A percentile compares a stretch with the other conserved stretches of the same genome.
These are phyloP conservation scores for Brachyhypopomus occidentalis DNA, from an alignment of 2,113 vertebrate genomes.

Conservation along the genomic window DNA sequence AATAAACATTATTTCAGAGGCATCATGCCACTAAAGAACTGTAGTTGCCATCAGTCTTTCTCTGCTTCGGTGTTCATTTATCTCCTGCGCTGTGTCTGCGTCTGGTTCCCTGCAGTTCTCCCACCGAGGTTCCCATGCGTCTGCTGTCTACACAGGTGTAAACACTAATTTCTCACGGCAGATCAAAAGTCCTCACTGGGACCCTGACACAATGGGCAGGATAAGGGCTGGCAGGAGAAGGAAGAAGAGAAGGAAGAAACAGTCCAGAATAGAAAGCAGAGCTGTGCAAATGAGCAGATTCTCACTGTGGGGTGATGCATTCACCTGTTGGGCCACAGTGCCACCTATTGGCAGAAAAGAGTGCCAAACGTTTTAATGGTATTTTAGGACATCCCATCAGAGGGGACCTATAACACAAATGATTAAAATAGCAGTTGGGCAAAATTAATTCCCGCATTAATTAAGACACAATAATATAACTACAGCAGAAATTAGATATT, in stretches of 20 bases:
- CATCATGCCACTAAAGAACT: background rate
- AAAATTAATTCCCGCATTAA: conserved; percentile 17
- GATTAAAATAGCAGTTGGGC: background rate
- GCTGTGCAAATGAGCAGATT: background rate
- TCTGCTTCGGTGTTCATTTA: background rate
- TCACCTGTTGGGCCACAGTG: conserved; percentile 68
- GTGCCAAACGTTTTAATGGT: background rate
- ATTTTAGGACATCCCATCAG: background rate
- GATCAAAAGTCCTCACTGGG: conserved; percentile 52
- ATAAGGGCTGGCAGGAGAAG: conserved; percentile 10
- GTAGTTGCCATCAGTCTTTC: background rate
- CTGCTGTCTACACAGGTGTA: conserved; percentile 68
- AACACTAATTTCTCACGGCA: conserved; percentile 73
- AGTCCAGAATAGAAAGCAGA: background rate
- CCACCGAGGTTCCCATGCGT: conserved; percentile 55
- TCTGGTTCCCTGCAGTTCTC: conserved; percentile 15
- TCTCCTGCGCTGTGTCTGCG: background rate
- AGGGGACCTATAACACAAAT: background rate
- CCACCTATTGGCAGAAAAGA: conserved; percentile 65
- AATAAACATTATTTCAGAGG: background rate
- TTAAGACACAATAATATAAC: background rate
- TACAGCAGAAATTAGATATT: background rate
- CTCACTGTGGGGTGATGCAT: background rate
- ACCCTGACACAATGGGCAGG: conserved; percentile 1
- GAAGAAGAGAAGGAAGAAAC: background rate